phyloP scores from a whole-genome alignment of 2,113 vertebrate genomes.

The Tyto alba region DNA sequence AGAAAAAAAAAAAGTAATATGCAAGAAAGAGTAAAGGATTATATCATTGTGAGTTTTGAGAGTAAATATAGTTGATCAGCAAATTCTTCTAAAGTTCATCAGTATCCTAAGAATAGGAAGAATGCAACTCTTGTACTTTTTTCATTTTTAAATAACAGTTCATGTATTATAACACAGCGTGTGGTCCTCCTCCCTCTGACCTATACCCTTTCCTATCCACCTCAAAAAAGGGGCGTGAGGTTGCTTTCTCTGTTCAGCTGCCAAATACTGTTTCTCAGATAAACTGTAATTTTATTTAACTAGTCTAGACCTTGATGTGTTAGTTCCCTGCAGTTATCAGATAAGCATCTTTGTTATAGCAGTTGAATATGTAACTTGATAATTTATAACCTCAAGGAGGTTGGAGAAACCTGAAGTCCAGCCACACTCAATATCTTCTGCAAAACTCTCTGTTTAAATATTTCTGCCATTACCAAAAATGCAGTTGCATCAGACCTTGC shows the following conservation, averaged over 20 bases:
- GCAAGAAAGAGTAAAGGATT: constrained; percentile 18
- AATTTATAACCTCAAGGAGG: not conserved
- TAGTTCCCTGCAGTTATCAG: not conserved
- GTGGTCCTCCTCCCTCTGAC: not conserved
- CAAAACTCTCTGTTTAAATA: not conserved
- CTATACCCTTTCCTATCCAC: not conserved
- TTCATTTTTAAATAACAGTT: not conserved
- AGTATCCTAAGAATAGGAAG: not conserved
- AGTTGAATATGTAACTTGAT: not conserved
- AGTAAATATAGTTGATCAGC: not conserved
- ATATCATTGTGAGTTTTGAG: not conserved
- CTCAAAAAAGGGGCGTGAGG: not conserved
- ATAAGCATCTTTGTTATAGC: not conserved
- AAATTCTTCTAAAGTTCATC: not conserved
- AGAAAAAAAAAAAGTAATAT: not conserved
- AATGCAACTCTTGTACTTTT: not conserved
- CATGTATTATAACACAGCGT: not conserved
- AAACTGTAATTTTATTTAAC: not conserved
- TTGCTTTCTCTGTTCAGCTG: not conserved
- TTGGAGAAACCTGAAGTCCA: not conserved
- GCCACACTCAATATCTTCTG: not conserved
- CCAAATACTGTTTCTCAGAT: not conserved
- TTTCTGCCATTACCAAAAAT: not conserved
- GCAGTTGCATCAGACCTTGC: not conserved
- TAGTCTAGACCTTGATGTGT: not conserved